Evolutionary conservation across 2,113 vertebrate genomes (phyloP), one percentile per base, ranked within the genome.

Genomic region (Tor tambroides): DNA sequence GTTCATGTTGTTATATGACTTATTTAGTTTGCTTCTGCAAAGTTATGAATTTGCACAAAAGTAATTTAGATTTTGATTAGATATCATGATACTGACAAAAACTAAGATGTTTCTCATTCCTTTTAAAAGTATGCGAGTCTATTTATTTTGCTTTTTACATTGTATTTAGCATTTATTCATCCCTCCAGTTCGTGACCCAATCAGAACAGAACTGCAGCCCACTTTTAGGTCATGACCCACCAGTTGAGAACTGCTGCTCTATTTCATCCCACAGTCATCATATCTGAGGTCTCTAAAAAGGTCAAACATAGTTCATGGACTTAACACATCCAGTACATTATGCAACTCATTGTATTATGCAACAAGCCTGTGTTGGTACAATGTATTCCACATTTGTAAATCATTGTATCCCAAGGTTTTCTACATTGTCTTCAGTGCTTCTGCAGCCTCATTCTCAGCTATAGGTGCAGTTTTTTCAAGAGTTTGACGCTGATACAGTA

Each of bases 211-310:
- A 6, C 23, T 76, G 41, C 41, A 8, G 41, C 72, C 72, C 23
- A 76, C 72, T 46, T 76, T 76, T 46, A n/a, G 38, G 41, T 76
- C 6, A 6, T 46, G 72, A 72, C 32, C 35, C 19, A 41, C 21
- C 69, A 72, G 35, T 72, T 72, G 17, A 38, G 10, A 76, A 46
- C 38, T n/a, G 46, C 72, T 8, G 41, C 43, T 76, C 38, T 17
- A 0, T 28, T 76, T 26, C 72, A 76, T 26, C 23, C 72, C 72
- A 76, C 41, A 5, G 49, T 56, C 49, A 54, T 78, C 28, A 21
- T 54, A 78, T 78, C 49, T 54, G 76, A 78, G 26, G 17, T 78
- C 9, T 32, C 28, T 56, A 21, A 54, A 78, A 78, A 78, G 28
- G 28, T 78, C 41, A 78, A 21, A 32, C 26, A 54, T 41, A 5